Base-by-base conservation (phyloP, 2,888 invertebrate species). In the Seira ritae region DNA sequence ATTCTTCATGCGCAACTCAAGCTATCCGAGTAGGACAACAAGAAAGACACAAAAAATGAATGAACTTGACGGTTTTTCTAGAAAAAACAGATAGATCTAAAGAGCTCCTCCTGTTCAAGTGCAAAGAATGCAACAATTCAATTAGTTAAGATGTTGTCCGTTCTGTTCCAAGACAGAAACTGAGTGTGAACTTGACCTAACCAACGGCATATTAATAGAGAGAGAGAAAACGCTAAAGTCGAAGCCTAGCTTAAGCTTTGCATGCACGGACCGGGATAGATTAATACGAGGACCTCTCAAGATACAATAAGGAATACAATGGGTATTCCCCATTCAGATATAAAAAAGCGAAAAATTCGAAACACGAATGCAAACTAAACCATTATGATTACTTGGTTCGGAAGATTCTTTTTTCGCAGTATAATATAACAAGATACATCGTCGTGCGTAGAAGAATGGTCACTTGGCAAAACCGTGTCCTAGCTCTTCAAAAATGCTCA, bases 161-260 rank as follows among this genome's bases (percentile, higher is more conserved):
- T 70, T 74, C 80, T 75, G 80, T 80, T 80, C 80, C 80, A 74
- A 69, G 69, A 75, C 80, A 80, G 80, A 80, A 80, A 75, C 80
- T 80, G 75, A 80, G 74, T 73, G 62, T 75, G 75, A 80, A 80
- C 74, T 80, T 80, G 80, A 80, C 74, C 80, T 70, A 70, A 66
- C 74, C 80, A 72, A 74, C 74, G 69, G 73, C 23, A 68, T 42
- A 80, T 74, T 60, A 31, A 62, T 68, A 68, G 60, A 50, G 55
- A 60, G 10, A 67, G 12, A 17, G 37, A 74, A 17, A 20, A 74
- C 19, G 46, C 24, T 66, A 2, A 68, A 24, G 66, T 37, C 31
- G 3, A 31, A 31, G 31, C 31, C 3, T 4, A 31, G 31, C 31
- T 8, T 4, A 31, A 4, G 31, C 3, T 31, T 31, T 31, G 31